These are phyloP conservation scores for Umimayanthus kanabou DNA, from an alignment of 92 coral and sea anemone species.

Conservation along the genomic window DNA sequence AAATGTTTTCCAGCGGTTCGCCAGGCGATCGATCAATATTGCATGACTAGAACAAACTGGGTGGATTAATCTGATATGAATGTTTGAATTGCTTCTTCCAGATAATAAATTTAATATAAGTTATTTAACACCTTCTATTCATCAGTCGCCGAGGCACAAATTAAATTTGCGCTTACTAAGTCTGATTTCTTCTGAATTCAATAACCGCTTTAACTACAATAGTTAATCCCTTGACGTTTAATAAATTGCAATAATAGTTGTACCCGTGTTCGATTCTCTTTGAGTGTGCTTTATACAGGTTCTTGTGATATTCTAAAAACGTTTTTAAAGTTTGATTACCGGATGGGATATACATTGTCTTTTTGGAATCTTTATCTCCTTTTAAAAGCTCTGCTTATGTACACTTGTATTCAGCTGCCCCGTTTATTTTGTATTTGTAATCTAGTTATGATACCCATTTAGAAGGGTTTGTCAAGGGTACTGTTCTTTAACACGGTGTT, in stretches of 20 bases:
- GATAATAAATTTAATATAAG: neutral
- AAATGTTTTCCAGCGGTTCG: neutral
- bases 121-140: conserved; percentile 16
- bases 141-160: neutral
- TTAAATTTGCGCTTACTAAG: conserved; percentile 25
- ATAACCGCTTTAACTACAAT: conserved; percentile 23
- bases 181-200: conserved; percentile 2
- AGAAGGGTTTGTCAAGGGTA: neutral
- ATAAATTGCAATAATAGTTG: neutral
- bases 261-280: neutral
- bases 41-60: neutral
- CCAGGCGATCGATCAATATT: neutral
- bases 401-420: conserved; percentile 21
- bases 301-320: neutral
- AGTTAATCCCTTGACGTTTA: conserved; percentile 12
- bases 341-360: neutral
- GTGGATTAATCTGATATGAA: neutral
- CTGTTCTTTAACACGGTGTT: neutral
- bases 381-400: conserved; percentile 15
- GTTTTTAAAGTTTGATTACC: conserved; percentile 8
- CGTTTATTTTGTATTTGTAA: conserved; percentile 4
- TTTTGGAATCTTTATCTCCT: neutral
- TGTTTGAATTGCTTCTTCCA: conserved; percentile 6
- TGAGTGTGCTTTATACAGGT: neutral
- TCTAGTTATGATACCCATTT: conserved; percentile 1